Base-by-base conservation (phyloP, 2,113 vertebrate species). In the Apistogramma diplotaenia region DNA sequence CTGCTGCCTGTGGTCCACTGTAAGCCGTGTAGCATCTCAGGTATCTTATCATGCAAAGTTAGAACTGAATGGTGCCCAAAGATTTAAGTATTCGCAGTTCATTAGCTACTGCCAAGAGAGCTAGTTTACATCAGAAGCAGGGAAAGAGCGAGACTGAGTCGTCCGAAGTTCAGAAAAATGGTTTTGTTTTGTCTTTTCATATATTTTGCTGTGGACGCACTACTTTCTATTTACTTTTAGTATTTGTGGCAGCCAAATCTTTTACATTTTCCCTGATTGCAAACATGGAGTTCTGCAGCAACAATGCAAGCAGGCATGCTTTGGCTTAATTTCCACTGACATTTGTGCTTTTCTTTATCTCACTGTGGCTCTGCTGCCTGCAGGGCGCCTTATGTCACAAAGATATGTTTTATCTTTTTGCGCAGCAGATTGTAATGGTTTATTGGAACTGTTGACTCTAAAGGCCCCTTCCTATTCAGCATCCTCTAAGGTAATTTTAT, bases 311-410 rank as follows among this genome's bases (percentile, higher is more conserved):
- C 16, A 77, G 74, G 18, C 37, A n/a, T 60, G 13, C 61, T 70
- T 70, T 51, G 46, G 61, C 78, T 79, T 73, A 57, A 81, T 90
- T 78, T 76, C 53, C 29, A 5, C 21, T 80, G 81, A 83, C 76
- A 78, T 87, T 70, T 89, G n/a, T 81, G 27, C 25, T 81, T 37
- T 60, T 76, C 73, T 86, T 78, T 72, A 25, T 72, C 73, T 61
- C 56, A 10, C 43, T 19, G 65, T 37, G 13, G 43, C 65, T 76
- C 31, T 29, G 58, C n/a, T 65, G 78, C 75, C 85, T 82, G 71
- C 53, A 25, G 85, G 75, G 57, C 18, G 4, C 33, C 16, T 74
- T 70, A 46, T 62, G 62, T 79, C 82, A 78, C 72, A 85, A 51
- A 72, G 53, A 65, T 40, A 1, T 40, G 53, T 58, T 85, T 84